Base-by-base conservation (phyloP, 2,113 vertebrate genomes). In the Castor canadensis region DNA sequence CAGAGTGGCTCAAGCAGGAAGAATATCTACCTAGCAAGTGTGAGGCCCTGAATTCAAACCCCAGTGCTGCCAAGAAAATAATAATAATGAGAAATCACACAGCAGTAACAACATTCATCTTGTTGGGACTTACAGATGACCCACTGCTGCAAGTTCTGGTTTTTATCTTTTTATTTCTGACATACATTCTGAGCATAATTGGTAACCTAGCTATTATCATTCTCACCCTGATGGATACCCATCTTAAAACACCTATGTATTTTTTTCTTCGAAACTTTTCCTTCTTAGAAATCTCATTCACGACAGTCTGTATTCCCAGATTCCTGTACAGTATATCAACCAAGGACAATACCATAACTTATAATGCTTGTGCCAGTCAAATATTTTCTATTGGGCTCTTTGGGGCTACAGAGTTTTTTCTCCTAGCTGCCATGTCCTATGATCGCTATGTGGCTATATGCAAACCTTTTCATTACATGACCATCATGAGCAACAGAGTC, bases 221-320 rank as follows among this genome's bases (percentile, higher is more conserved):
- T 8, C 30, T 98, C 15, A 96, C 96, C 22, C 11, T 96, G 16
- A 62, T 26, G 10, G 87, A 95, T 81, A 73, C 79, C 30, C 84
- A 89, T 22, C 90, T 98, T 52, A 94, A 96, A 38, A 95, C 86
- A 16, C 95, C 95, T 13, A 96, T 96, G 95, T 96, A 87, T 16
- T n/a, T n/a, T n/a, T n/a, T n/a, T n/a, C n/a, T n/a, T n/a, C n/a
- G n/a, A n/a, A n/a, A n/a, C n/a, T n/a, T n/a, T n/a, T n/a, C n/a
- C n/a, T n/a, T n/a, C n/a, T n/a, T n/a, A n/a, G n/a, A n/a, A n/a
- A n/a, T n/a, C n/a, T n/a, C n/a, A n/a, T n/a, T n/a, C n/a, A n/a
- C n/a, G n/a, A n/a, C n/a, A n/a, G n/a, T n/a, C n/a, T 97, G 95
- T 47, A 58, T 97, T 17, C 96, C 96, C 32, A 98, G 95, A 85